Evolutionary conservation across 2,797 vertebrate species (phyloP).

Genomic region (Cryptoblepharus egeriae): DNA sequence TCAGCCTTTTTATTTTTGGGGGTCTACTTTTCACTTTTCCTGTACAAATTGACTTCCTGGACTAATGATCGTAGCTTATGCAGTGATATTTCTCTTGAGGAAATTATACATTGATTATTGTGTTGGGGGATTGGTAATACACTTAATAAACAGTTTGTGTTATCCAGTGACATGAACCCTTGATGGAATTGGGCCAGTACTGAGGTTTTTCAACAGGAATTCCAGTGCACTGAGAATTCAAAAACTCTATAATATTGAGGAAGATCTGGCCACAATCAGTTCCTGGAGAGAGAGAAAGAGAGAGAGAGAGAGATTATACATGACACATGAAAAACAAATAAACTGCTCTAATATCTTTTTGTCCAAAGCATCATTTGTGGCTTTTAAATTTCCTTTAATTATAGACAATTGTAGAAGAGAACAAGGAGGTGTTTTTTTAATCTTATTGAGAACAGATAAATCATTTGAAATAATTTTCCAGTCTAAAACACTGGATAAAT

Average conservation of each 20-base stretch:
- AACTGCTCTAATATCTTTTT: constrained; percentile 20
- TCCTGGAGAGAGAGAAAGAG: not conserved
- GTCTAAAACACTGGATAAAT: not conserved
- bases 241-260: not conserved
- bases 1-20: not conserved
- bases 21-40: not conserved
- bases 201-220: constrained; percentile 15
- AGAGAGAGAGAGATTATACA: not conserved
- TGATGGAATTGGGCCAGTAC: not conserved
- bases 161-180: not conserved
- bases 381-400: constrained; percentile 14
- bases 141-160: not conserved
- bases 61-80: not conserved
- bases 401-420: not conserved
- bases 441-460: constrained; percentile 4
- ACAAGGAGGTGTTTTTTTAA: not conserved
- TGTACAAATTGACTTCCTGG: not conserved
- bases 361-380: constrained; percentile 27
- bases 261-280: constrained; percentile 19
- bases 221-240: not conserved
- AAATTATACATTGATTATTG: constrained; percentile 11
- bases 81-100: not conserved
- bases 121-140: not conserved
- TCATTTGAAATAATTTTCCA: rapidly evolving
- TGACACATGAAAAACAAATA: constrained; percentile 27